Evolutionary conservation across 1,140 invertebrate species (phyloP).

Genomic region (Trialeurodes vaporariorum): DNA sequence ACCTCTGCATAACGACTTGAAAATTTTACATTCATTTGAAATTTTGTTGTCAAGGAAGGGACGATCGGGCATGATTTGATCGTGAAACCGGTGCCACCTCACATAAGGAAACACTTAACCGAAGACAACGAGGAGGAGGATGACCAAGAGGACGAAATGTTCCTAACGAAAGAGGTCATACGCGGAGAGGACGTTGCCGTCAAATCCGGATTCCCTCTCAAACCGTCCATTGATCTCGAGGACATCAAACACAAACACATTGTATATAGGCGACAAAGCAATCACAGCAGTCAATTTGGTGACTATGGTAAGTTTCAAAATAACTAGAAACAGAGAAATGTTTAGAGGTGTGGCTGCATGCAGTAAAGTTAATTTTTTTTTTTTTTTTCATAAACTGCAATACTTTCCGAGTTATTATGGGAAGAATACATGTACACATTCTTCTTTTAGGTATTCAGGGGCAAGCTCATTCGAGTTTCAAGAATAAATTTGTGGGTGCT

Average conservation of each 20-base stretch:
- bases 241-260: conserved; percentile 40
- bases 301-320: conserved; percentile 58
- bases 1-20: too few relatives aligned
- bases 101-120: conserved; percentile 37
- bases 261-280: conserved; percentile 47
- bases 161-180: conserved; percentile 47
- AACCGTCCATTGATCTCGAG: conserved; percentile 22
- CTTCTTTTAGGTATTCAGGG: too few relatives aligned
- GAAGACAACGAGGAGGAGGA: conserved; percentile 24
- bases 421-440: too few relatives aligned
- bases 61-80: conserved; percentile 79
- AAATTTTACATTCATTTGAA: too few relatives aligned
- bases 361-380: too few relatives aligned
- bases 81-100: conserved; percentile 67
- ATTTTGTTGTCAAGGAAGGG: too few relatives aligned
- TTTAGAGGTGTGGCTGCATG: too few relatives aligned
- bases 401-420: too few relatives aligned
- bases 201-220: conserved; percentile 38
- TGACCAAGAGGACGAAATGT: conserved; percentile 61
- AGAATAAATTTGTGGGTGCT: too few relatives aligned
- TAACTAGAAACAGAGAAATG: not conserved
- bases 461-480: too few relatives aligned
- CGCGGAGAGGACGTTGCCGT: conserved; percentile 38
- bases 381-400: too few relatives aligned
- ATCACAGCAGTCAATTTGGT: conserved; percentile 42